phyloP scores from a whole-genome alignment of 2,113 vertebrate species.

The Cyprinodon brontotheroides region DNA sequence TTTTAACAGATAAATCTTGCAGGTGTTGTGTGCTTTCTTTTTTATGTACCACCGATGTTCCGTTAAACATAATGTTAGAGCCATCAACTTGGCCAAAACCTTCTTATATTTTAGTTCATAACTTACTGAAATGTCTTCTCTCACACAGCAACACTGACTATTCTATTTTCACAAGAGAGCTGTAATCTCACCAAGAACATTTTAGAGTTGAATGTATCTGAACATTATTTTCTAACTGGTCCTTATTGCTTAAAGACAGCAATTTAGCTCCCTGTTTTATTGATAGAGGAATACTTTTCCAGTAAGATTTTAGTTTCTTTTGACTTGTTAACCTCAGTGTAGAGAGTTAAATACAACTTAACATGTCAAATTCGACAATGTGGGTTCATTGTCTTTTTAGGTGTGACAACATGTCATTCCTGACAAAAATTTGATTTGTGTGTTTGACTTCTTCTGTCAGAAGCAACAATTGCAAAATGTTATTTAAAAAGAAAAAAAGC shows the following conservation, averaged over 20 bases:
- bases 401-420: not conserved
- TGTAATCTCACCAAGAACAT: not conserved
- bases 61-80: not conserved
- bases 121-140: not conserved
- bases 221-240: not conserved
- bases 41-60: not conserved
- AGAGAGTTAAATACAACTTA: not conserved
- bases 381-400: not conserved
- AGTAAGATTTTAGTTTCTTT: not conserved
- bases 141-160: not conserved
- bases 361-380: not conserved
- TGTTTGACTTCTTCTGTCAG: not conserved
- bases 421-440: not conserved
- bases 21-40: not conserved
- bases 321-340: not conserved
- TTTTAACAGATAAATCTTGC: not conserved
- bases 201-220: constrained; percentile 1
- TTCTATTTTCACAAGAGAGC: not conserved
- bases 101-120: not conserved
- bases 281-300: constrained; percentile 1
- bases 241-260: not conserved
- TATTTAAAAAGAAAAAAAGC: too few species aligned
- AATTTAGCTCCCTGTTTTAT: not conserved
- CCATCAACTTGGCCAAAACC: not conserved
- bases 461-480: too few species aligned